Base-by-base conservation (phyloP, 2,888 invertebrate genomes). In the Buathra laborator region DNA sequence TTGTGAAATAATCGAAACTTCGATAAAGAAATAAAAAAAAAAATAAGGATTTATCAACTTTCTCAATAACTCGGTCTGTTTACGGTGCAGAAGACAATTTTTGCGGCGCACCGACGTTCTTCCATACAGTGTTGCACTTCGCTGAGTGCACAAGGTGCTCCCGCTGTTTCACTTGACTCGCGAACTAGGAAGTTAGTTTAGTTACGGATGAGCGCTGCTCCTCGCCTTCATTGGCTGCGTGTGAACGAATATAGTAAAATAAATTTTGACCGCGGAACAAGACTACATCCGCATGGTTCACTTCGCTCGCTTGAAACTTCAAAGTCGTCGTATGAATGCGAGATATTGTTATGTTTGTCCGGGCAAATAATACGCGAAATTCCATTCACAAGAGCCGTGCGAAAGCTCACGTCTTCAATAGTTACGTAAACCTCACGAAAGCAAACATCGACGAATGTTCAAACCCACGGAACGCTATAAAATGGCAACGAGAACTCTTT, bases 201-300 rank as follows among this genome's bases (percentile, higher is more conserved):
- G 81, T 82, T 44, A 85, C 85, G 85, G 82, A 85, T 78, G 81
- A 85, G 78, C 82, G 75, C 76, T 48, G 71, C 64, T 64, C 74
- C 51, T 43, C 75, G 70, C 51, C 32, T 6, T 53, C 19, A 44
- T 59, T 71, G 72, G 64, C 75, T 14, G 51, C 14, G 51, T 53
- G 84, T 44, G 68, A 81, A 78, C 59, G 37, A 43, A 64, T 37
- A 46, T 10, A 51, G 10, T 16, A 46, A 78, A 67, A 37, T 5
- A 51, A 76, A 32, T 70, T 78, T 68, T 64, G 43, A 62, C n/a
- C 48, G 19, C n/a, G 29, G 62, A 19, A 24, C 44, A 37, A 16
- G 44, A 19, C 43, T 7, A 29, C 59, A 53, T 16, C 12, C 24
- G 14, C 59, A 24, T 14, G 4, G 19, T 12, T 59, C 14, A 4